Base-by-base conservation (phyloP, 2,888 invertebrate genomes). In the Drosophila sordidapex region DNA sequence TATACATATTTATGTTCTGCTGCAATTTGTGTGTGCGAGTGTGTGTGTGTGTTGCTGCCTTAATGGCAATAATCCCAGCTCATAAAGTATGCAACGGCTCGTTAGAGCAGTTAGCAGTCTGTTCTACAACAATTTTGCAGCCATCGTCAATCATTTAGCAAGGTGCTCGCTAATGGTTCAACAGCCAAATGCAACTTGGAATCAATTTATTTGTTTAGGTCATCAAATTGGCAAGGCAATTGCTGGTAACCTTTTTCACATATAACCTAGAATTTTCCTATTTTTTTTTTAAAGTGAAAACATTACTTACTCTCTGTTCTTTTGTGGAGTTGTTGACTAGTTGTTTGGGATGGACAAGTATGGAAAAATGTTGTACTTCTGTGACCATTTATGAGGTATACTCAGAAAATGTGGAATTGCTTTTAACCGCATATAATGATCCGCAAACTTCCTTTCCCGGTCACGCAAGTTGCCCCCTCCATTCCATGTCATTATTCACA, bases 41-140 rank as follows among this genome's bases (percentile, higher is more conserved):
- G 25, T 25, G 25, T 25, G 25, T 59, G 46, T 61, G 60, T 52
- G 40, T 58, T 54, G 51, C 15, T 59, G 63, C 71, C 81, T 80
- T 85, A 85, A 83, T 83, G 83, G 76, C 83, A 83, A 78, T 83
- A 86, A 86, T 86, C 83, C 76, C 58, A 33, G 81, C 74, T 82
- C 86, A 82, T 82, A 74, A 82, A 83, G 67, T 82, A 82, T 82
- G 86, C 86, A 82, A 72, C 67, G 70, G 56, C 54, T 76, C 66
- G 76, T 51, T 75, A 67, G 63, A 69, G 63, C 71, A 59, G 68
- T 74, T 74, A 66, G 60, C 64, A 65, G 60, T 62, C 66, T 78
- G 64, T 63, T 35, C 60, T 53, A 63, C 61, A 74, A 62, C 74
- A 54, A 59, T 65, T 78, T 61, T 38, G 18, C 73, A 27, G 49